Base-by-base conservation (phyloP, 2,888 invertebrate genomes). In the Mystacides longicornis region DNA sequence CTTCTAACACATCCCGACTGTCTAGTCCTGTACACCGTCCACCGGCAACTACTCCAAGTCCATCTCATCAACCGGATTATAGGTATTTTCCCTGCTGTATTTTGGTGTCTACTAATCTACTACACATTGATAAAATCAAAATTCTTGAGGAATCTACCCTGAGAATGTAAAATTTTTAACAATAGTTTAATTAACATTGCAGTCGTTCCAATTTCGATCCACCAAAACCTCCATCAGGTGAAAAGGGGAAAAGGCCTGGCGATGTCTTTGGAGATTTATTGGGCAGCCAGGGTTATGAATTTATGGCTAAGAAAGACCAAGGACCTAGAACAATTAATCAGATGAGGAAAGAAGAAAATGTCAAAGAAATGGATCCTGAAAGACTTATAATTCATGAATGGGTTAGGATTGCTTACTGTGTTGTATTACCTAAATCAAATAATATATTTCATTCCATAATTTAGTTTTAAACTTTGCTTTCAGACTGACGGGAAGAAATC, bases 401-500 rank as follows among this genome's bases (percentile, higher is more conserved):
- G 89, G 91, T 91, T 67, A 69, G 70, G 59, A 22, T 46, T 19
- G 14, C 5, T 11, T 5, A n/a, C n/a, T n/a, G n/a, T n/a, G n/a
- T n/a, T n/a, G n/a, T n/a, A n/a, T n/a, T n/a, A n/a, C n/a, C n/a
- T n/a, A n/a, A n/a, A n/a, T n/a, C n/a, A n/a, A n/a, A n/a, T n/a
- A n/a, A n/a, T n/a, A n/a, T n/a, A n/a, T n/a, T n/a, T n/a, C n/a
- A n/a, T n/a, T n/a, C n/a, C n/a, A n/a, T n/a, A n/a, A n/a, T n/a
- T n/a, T n/a, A n/a, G n/a, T n/a, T n/a, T n/a, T n/a, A n/a, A n/a
- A 31, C 20, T 45, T 3, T 20, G 19, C 20, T 63, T 67, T 1
- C 67, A 94, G 93, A 89, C 86, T 56, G 91, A 95, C 67, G 98
- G 98, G 7, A 99, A 98, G 73, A 94, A 94, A 67, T 87, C 89